Evolutionary conservation across 2,797 vertebrate species (phyloP).

Genomic region (Falco novaeseelandiae): DNA sequence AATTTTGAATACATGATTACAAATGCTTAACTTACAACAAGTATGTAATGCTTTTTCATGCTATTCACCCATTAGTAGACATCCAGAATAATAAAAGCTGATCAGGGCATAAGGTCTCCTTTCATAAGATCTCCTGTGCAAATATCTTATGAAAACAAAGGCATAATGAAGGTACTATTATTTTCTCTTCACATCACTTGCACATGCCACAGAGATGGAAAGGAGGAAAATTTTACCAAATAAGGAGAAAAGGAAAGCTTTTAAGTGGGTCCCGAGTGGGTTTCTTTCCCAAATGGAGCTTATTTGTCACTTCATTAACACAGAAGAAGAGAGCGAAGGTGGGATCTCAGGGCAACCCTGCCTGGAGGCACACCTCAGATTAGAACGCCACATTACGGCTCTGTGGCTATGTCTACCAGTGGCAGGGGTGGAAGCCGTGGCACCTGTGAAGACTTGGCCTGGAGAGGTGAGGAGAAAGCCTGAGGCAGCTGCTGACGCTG

Average conservation of each 20-base stretch:
- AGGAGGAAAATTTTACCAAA: not conserved
- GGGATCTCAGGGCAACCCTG: not conserved
- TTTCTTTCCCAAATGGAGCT: not conserved
- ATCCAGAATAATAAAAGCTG: not conserved
- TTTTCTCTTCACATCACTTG: conserved; percentile 7
- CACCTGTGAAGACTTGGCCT: not conserved
- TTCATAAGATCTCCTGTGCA: not conserved
- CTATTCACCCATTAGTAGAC: not conserved
- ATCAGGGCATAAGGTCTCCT: not conserved
- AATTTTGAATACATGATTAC: not conserved
- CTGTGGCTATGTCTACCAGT: accelerated
- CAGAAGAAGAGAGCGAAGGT: not conserved
- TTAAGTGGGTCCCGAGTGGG: not conserved
- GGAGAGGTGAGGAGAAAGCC: not conserved
- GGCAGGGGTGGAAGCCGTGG: not conserved
- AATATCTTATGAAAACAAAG: not conserved
- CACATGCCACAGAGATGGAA: not conserved
- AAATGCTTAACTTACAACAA: not conserved
- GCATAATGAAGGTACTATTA: not conserved
- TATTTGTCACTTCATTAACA: not conserved
- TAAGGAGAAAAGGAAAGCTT: conserved; percentile 12
- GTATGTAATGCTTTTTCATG: not conserved
- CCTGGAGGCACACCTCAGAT: not conserved
- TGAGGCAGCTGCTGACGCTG: not conserved
- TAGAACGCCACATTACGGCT: not conserved